Evolutionary conservation across 2,113 vertebrate genomes (phyloP), one percentile per base, ranked within the genome.

Genomic region (Potamarius usumacintae): DNA sequence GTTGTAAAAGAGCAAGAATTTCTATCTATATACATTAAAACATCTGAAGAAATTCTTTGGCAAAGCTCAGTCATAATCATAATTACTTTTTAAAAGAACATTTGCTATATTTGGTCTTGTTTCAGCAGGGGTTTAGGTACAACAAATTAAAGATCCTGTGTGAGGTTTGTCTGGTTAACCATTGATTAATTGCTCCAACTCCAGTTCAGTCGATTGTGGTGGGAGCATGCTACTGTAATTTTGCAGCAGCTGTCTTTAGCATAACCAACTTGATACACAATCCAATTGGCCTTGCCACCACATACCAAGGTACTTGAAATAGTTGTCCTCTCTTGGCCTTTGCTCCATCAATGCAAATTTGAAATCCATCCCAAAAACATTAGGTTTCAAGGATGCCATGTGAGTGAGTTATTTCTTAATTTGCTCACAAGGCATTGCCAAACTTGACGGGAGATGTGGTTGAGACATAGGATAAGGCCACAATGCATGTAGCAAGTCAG

Each of bases 181-280:
- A 92, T 93, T 95, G 93, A 95, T 95, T 95, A 94, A 95, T 95
- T 95, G 93, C 93, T 91, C 30, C 87, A 93, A 92, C 92, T 93
- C 90, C 88, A 92, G 82, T 50, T n/a, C 82, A 89, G 89, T 93
- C 81, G 92, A 90, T 94, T 95, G 94, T 84, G 94, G 94, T 92
- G 90, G 90, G 89, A 88, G 88, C 92, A 91, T 27, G 89, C 94
- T 94, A 94, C 94, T 94, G 93, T 95, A 93, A 94, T 94, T 95
- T 93, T 93, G 93, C 93, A 95, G 94, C 93, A 94, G 94, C 93
- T 94, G 92, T 93, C 93, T 94, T 94, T 94, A 92, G 90, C 90
- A 89, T 90, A 90, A 92, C 90, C 89, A 72, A 87, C 89, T 91
- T 82, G 90, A 94, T 91, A 92, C 90, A 88, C 85, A 90, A 91